A percentile compares a stretch with the other conserved stretches of the same genome.
Conservation (phyloP, 2,113 vertebrate species). For the Nothobranchius kuhntae region DNA sequence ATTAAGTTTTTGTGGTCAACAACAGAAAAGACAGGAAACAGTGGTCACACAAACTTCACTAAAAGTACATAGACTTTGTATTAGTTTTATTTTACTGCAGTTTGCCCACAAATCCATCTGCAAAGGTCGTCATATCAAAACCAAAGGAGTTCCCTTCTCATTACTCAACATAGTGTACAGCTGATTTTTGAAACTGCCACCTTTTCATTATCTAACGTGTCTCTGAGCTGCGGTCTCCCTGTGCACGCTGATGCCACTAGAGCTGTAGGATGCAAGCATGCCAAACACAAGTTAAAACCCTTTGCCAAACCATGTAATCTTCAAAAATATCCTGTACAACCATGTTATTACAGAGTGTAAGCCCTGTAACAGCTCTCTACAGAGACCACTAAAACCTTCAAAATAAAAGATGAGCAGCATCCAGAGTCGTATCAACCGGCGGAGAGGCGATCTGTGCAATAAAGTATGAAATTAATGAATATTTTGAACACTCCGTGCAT, state of each 20-base stretch:
- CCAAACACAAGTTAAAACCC: constrained; percentile 63
- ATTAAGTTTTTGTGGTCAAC: constrained; percentile 61
- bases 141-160: constrained; percentile 53
- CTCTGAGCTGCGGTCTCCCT: constrained; percentile 53
- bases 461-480: neutral
- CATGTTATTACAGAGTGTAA: constrained; percentile 48
- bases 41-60: constrained; percentile 69
- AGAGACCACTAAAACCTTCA: constrained; percentile 34
- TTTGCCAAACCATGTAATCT: constrained; percentile 62
- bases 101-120: constrained; percentile 66
- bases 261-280: constrained; percentile 46
- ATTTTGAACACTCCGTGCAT: no score
- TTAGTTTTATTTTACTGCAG: constrained; percentile 75
- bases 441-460: constrained; percentile 29
- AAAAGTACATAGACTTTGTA: constrained; percentile 62
- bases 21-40: constrained; percentile 71
- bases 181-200: constrained; percentile 45
- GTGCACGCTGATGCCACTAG: constrained; percentile 47
- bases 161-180: constrained; percentile 52
- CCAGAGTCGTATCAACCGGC: neutral
- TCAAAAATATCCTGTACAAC: constrained; percentile 45
- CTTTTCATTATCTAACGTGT: constrained; percentile 53
- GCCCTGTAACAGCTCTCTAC: constrained; percentile 30
- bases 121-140: constrained; percentile 61
- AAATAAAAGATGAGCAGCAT: constrained; percentile 35